Percentiles rank a stretch among this genome's conserved stretches.
These are phyloP conservation scores for Diuraphis noxia DNA, from an alignment of 1,140 invertebrate genomes.

Conservation along the genomic window DNA sequence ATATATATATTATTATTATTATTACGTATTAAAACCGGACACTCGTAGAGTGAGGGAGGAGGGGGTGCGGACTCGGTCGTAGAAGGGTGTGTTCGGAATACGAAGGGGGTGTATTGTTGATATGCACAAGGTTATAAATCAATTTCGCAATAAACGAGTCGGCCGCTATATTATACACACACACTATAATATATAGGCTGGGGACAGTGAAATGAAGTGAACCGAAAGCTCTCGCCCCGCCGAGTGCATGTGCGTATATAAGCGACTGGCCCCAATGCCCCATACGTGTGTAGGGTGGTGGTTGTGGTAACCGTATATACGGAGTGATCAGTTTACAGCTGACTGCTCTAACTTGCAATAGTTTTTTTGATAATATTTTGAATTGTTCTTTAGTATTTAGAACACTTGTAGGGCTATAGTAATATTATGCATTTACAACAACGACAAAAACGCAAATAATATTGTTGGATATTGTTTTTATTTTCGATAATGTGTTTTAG, in stretches of 20 bases:
- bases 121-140: slow-evolving; percentile 43
- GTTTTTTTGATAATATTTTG: neutral
- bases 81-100: neutral
- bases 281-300: neutral
- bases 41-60: too few relatives aligned
- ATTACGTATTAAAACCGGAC: too few relatives aligned
- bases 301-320: neutral
- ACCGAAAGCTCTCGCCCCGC: slow-evolving; percentile 22
- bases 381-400: neutral
- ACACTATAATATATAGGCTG: neutral
- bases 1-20: neutral
- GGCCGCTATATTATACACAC: too few relatives aligned
- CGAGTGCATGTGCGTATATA: neutral
- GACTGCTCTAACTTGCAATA: neutral
- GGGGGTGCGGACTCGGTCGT: neutral
- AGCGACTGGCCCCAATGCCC: neutral
- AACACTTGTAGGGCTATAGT: too few relatives aligned
- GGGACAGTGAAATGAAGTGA: slow-evolving; percentile 3
- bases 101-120: slow-evolving; percentile 18
- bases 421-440: too few relatives aligned
- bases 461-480: too few relatives aligned
- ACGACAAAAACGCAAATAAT: too few relatives aligned
- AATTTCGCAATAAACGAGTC: slow-evolving; percentile 43
- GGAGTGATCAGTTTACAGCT: neutral
- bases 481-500: too few relatives aligned